These are phyloP conservation scores for Pterois miles DNA, from an alignment of 2,797 vertebrate genomes.

Conservation along the genomic window DNA sequence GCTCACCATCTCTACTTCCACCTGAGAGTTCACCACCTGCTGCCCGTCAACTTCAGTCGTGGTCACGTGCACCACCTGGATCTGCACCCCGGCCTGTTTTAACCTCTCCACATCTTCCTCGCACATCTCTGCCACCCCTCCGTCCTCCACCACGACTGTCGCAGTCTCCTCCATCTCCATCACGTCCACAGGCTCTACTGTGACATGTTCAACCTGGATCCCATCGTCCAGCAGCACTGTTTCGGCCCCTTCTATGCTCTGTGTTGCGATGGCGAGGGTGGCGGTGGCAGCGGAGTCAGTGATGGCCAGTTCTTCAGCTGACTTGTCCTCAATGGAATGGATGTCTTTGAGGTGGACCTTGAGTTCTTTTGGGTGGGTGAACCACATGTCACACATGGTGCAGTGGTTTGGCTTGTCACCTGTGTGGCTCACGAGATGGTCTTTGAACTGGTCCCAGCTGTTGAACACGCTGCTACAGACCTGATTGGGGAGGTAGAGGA, in stretches of 20 bases:
- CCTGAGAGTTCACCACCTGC: slow-evolving; percentile 86
- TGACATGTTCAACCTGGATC: slow-evolving; percentile 88
- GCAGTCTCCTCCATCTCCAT: slow-evolving; percentile 89
- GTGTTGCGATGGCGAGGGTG: slow-evolving; percentile 71
- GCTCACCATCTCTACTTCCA: slow-evolving; percentile 84
- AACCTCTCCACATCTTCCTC: slow-evolving; percentile 81
- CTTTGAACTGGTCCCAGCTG: slow-evolving; percentile 99
- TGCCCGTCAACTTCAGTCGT: slow-evolving; percentile 77
- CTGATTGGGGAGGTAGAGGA: slow-evolving; percentile 68
- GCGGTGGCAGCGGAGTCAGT: slow-evolving; percentile 84
- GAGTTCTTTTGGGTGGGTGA: slow-evolving; percentile 93
- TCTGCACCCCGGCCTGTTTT: slow-evolving; percentile 86
- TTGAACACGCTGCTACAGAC: slow-evolving; percentile 98
- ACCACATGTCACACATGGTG: slow-evolving; percentile 97
- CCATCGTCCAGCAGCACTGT: slow-evolving; percentile 90
- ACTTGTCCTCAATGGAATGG: slow-evolving; percentile 86
- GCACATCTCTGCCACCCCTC: slow-evolving; percentile 79
- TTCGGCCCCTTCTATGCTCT: slow-evolving; percentile 80
- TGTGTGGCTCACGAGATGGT: slow-evolving; percentile 96
- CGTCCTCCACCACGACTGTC: slow-evolving; percentile 86
- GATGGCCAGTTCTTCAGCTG: slow-evolving; percentile 81
- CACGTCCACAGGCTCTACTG: slow-evolving; percentile 90
- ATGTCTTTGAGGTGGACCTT: slow-evolving; percentile 88
- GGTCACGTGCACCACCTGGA: slow-evolving; percentile 89
- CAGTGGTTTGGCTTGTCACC: slow-evolving; percentile 98